A percentile compares a stretch with the other conserved stretches of the same genome.
Evolutionary conservation across 2,888 invertebrate species (phyloP).

Genomic region (Drosophila meridiana): DNA sequence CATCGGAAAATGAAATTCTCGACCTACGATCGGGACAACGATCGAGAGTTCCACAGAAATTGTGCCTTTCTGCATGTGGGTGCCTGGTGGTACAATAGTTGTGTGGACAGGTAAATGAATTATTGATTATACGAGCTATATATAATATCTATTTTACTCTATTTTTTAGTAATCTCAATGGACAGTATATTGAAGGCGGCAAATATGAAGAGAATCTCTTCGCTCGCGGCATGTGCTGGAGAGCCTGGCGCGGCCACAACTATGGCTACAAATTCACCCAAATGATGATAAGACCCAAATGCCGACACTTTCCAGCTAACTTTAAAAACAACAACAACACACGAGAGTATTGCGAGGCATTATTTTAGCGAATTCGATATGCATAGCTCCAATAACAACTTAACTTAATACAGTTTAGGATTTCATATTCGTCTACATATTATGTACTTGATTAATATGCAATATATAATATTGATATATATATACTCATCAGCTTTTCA

Average conservation of each 20-base stretch:
- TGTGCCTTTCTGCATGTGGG: constrained; percentile 89
- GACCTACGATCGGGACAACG: constrained; percentile 89
- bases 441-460: background rate
- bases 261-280: constrained; percentile 87
- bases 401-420: background rate
- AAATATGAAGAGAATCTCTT: constrained; percentile 84
- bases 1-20: constrained; percentile 90
- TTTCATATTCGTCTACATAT: background rate
- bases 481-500: background rate
- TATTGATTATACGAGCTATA: background rate
- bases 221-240: constrained; percentile 89
- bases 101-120: constrained; percentile 87
- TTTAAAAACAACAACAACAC: background rate
- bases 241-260: constrained; percentile 88
- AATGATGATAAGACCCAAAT: constrained; percentile 87
- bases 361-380: background rate
- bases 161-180: constrained; percentile 88
- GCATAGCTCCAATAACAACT: background rate
- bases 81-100: constrained; percentile 91
- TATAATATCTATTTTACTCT: background rate
- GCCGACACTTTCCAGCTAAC: constrained; percentile 45
- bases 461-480: background rate
- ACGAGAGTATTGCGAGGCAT: constrained; percentile 22
- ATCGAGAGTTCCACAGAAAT: constrained; percentile 87
- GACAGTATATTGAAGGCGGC: constrained; percentile 82